A percentile compares a stretch with the other conserved stretches of the same genome.
Conservation (phyloP, 92 coral and sea anemone genomes). For the Metridium senile region DNA sequence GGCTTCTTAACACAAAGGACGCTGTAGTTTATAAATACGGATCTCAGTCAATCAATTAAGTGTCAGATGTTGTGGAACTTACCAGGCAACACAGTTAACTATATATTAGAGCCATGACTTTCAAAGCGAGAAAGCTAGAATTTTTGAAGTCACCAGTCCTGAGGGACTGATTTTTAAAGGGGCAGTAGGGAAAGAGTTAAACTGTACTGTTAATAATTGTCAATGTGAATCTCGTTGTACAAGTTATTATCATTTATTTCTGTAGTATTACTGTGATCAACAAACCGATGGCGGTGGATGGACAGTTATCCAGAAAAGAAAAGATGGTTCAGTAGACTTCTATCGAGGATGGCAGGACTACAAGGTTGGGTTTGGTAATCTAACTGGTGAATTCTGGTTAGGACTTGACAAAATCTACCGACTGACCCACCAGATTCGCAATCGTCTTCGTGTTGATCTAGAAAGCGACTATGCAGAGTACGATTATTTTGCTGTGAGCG, state of each 20-base stretch:
- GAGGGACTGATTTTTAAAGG: no score
- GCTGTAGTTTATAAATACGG: no score
- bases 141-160: no score
- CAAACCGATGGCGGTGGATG: slow-evolving; percentile 33
- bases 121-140: no score
- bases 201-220: no score
- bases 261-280: slow-evolving; percentile 33
- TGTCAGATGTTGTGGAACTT: no score
- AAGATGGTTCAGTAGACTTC: slow-evolving; percentile 33
- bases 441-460: slow-evolving; percentile 43
- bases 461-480: slow-evolving; percentile 41
- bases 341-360: slow-evolving; percentile 45
- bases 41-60: no score
- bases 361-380: slow-evolving; percentile 39
- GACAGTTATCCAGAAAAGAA: slow-evolving; percentile 31
- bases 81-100: no score
- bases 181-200: no score
- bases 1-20: no score
- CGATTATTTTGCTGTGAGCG: slow-evolving; percentile 32
- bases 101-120: no score
- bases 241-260: not conserved
- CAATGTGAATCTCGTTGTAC: not conserved
- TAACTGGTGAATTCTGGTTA: slow-evolving; percentile 47
- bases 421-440: slow-evolving; percentile 18
- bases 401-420: slow-evolving; percentile 41